Conservation (phyloP, 2,113 vertebrate species). For the Chlorodrepanis virens region DNA sequence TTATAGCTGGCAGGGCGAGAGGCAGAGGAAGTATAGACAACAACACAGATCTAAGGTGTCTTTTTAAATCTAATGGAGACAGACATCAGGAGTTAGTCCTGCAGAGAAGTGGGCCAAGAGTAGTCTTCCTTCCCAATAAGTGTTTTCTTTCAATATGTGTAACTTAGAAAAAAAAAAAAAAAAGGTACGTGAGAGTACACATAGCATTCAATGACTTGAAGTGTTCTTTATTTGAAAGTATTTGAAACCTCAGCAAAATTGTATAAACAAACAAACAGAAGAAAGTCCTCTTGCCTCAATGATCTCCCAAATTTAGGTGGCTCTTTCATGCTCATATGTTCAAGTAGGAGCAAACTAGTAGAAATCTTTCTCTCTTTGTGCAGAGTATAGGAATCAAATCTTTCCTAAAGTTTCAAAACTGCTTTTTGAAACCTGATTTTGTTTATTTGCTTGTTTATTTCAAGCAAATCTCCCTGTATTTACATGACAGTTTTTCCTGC, state of each 20-base stretch:
- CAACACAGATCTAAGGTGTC: background rate
- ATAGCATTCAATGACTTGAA: background rate
- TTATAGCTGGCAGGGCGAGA: background rate
- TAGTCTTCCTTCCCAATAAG: background rate
- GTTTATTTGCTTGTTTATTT: slow-evolving; percentile 9
- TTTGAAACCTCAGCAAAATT: background rate
- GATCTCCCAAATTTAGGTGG: background rate
- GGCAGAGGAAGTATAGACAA: background rate
- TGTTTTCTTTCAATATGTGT: background rate
- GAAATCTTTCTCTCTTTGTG: background rate
- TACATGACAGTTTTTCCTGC: background rate
- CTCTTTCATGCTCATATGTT: background rate
- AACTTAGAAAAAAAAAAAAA: background rate
- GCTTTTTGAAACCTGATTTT: background rate
- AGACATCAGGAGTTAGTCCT: background rate
- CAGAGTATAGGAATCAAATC: background rate
- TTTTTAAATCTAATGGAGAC: background rate
- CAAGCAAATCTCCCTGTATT: background rate
- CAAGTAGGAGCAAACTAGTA: background rate
- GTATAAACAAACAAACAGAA: background rate
- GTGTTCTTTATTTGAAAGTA: background rate
- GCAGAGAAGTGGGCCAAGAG: background rate
- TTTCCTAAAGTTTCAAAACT: background rate
- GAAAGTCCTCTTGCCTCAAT: background rate
- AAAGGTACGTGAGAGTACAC: background rate